Evolutionary conservation across 2,888 invertebrate species (phyloP), one percentile per base, ranked within the genome.

Genomic region (Nudaria mundana): DNA sequence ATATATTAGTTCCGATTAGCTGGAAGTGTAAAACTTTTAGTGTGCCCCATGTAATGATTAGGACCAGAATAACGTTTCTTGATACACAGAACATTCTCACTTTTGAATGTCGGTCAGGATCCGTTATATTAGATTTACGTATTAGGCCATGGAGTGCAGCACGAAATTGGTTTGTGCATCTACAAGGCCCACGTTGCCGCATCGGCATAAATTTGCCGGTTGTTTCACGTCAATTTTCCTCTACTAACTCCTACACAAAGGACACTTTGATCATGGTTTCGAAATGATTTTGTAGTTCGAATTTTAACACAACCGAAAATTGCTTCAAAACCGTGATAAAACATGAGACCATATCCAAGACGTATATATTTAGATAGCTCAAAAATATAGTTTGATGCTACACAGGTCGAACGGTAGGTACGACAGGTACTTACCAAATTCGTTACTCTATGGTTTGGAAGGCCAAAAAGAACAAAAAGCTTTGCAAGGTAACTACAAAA

Each of bases 391-490:
- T n/a, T n/a, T n/a, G n/a, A n/a, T n/a, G n/a, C n/a, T n/a, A n/a
- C n/a, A n/a, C n/a, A n/a, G n/a, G n/a, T n/a, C 4, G 13, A 30
- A n/a, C 5, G 8, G 20, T 3, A 8, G 13, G 8, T 12, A 24
- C 8, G 24, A n/a, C n/a, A n/a, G n/a, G n/a, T n/a, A n/a, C n/a
- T n/a, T n/a, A n/a, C n/a, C n/a, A n/a, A n/a, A n/a, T n/a, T n/a
- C n/a, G n/a, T n/a, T n/a, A n/a, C 12, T 12, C 37, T 52, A 5
- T 6, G 20, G 39, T 51, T 42, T 14, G 38, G 38, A 42, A 62
- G 63, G 48, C 29, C 14, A 1, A 22, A 53, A 10, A 58, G 64
- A 71, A 64, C 59, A 54, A n/a, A n/a, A n/a, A n/a, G n/a, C n/a
- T n/a, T n/a, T n/a, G n/a, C n/a, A n/a, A n/a, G n/a, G n/a, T n/a